These are phyloP conservation scores for Caenorhabditis macrosperma DNA, from an alignment of 2,888 invertebrate genomes.

Conservation along the genomic window DNA sequence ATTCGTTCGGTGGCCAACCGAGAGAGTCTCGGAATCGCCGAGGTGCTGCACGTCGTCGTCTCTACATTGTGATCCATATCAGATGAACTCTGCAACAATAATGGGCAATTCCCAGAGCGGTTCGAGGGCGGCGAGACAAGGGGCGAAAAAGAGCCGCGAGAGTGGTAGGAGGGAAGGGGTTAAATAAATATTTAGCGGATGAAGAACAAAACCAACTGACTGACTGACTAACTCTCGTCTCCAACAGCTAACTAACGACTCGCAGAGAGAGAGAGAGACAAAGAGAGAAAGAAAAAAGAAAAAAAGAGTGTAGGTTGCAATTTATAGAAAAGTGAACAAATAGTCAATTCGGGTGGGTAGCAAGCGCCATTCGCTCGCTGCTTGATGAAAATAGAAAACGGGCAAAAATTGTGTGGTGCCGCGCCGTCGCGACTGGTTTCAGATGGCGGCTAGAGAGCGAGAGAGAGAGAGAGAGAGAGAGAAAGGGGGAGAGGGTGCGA, in stretches of 20 bases:
- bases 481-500: background rate
- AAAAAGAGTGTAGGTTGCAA: conserved; percentile 42
- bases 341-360: no score
- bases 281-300: background rate
- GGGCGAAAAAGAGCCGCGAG: background rate
- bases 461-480: conserved; percentile 2
- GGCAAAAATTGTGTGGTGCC: background rate
- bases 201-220: background rate
- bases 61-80: conserved; percentile 63
- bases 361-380: background rate
- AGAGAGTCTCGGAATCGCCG: conserved; percentile 43
- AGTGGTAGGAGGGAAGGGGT: background rate
- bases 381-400: conserved; percentile 27
- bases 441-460: background rate
- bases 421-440: conserved; percentile 7
- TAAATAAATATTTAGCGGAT: conserved; percentile 50
- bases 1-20: conserved; percentile 42
- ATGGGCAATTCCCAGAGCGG: background rate
- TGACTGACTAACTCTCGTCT: background rate
- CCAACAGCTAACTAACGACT: background rate
- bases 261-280: background rate
- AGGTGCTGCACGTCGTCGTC: conserved; percentile 16
- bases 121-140: background rate
- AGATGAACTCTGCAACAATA: conserved; percentile 32
- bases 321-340: conserved; percentile 54